Percentiles rank a stretch among this genome's conserved stretches.
Evolutionary conservation across 2,113 vertebrate genomes (phyloP).

Genomic region (Xiphophorus maculatus): DNA sequence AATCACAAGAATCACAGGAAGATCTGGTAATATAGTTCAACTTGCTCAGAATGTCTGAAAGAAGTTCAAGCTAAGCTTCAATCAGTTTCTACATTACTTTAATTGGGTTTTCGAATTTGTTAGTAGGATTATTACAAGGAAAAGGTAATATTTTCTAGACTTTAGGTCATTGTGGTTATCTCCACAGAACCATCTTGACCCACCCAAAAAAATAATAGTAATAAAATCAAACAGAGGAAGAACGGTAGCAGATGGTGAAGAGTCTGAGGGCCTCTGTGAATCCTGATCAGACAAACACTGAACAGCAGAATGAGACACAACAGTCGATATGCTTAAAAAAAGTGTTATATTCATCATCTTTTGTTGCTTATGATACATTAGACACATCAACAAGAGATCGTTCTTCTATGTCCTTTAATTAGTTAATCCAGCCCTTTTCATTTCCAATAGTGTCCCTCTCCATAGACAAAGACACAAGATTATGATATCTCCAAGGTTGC

Average conservation of each 20-base stretch:
- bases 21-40: not conserved
- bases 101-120: conserved; percentile 11
- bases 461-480: conserved; percentile 56
- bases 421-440: conserved; percentile 64
- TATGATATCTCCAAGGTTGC: conserved; percentile 36
- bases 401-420: conserved; percentile 49
- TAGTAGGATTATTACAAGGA: conserved; percentile 6
- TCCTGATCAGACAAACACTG: conserved; percentile 61
- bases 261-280: conserved; percentile 61
- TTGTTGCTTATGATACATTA: conserved; percentile 72
- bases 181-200: conserved; percentile 65
- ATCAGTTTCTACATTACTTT: not conserved
- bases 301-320: conserved; percentile 73
- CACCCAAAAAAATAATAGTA: not conserved
- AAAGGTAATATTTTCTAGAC: conserved; percentile 19
- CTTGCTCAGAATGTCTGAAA: not conserved
- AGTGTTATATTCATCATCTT: conserved; percentile 76
- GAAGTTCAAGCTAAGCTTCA: not conserved
- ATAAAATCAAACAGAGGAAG: conserved; percentile 56
- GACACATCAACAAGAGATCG: conserved; percentile 67
- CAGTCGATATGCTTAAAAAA: conserved; percentile 76
- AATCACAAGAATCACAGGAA: not conserved
- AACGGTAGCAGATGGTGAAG: conserved; percentile 71
- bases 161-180: conserved; percentile 30
- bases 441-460: conserved; percentile 39